Conservation (phyloP, 2,888 invertebrate species). For the Lasiommata megera region DNA sequence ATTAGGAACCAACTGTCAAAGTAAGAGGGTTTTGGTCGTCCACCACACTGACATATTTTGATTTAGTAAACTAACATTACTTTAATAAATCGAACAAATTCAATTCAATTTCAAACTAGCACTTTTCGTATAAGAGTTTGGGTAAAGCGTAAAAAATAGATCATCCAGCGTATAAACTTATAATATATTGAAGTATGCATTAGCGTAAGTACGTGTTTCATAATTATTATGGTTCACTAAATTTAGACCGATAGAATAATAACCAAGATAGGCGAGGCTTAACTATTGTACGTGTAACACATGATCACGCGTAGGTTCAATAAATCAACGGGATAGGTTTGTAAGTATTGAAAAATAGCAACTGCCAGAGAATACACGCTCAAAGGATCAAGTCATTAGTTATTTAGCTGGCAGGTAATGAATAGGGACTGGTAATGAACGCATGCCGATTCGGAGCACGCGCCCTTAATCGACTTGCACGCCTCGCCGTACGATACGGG, state of each 20-base stretch:
- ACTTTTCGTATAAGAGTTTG: too few species aligned
- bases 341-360: constrained; percentile 55
- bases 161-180: too few species aligned
- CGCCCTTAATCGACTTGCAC: constrained; percentile 61
- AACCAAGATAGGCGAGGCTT: background rate
- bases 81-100: too few species aligned
- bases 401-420: constrained; percentile 69
- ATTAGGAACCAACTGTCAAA: too few species aligned
- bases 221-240: background rate
- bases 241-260: background rate
- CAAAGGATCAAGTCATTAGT: constrained; percentile 65
- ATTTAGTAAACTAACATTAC: too few species aligned
- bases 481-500: constrained; percentile 33
- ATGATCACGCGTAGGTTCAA: background rate
- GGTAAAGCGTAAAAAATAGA: too few species aligned
- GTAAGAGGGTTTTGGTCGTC: too few species aligned
- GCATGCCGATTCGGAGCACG: constrained; percentile 71
- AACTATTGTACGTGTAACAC: background rate
- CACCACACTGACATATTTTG: too few species aligned
- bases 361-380: constrained; percentile 56
- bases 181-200: too few species aligned
- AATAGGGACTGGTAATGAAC: constrained; percentile 72
- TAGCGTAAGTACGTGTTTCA: too few species aligned
- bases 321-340: constrained; percentile 13
- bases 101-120: too few species aligned